phyloP scores from a whole-genome alignment of 2,113 vertebrate species.

The Aplodontia rufa region DNA sequence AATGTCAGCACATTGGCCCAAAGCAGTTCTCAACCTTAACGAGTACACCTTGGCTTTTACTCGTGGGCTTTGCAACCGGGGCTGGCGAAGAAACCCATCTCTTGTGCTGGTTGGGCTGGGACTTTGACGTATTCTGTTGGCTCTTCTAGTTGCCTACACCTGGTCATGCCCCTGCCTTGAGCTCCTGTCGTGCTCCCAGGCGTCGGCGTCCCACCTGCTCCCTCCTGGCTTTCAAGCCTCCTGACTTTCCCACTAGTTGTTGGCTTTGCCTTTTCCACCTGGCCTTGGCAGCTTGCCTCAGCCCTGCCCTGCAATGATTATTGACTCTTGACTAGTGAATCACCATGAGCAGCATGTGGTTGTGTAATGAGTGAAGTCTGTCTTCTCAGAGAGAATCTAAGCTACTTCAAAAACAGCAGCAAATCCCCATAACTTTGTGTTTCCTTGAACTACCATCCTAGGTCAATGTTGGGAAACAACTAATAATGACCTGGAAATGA shows the following conservation, averaged over 20 bases:
- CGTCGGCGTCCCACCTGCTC: conserved; percentile 53
- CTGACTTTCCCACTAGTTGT: conserved; percentile 61
- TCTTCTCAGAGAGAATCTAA: conserved; percentile 18
- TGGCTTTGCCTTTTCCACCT: conserved; percentile 74
- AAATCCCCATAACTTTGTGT: background rate
- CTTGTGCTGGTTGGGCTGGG: conserved; percentile 13
- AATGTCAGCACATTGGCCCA: background rate
- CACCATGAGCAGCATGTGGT: background rate
- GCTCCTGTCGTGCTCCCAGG: conserved; percentile 29
- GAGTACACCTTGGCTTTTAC: background rate
- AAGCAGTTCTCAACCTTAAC: background rate
- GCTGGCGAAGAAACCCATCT: background rate
- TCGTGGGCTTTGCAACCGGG: background rate
- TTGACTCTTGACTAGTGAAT: conserved; percentile 55
- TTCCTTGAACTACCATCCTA: background rate
- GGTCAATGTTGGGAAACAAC: background rate
- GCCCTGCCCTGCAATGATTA: conserved; percentile 6
- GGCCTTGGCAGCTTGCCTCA: conserved; percentile 71
- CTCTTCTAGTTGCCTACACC: conserved; percentile 38
- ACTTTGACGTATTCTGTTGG: conserved; percentile 25
- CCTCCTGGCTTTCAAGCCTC: conserved; percentile 56
- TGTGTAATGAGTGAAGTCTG: conserved; percentile 18
- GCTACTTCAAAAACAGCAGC: background rate
- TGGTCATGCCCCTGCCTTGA: background rate
- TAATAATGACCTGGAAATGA: background rate